Conservation (phyloP, 1,140 invertebrate species). For the Panulirus ornatus region DNA sequence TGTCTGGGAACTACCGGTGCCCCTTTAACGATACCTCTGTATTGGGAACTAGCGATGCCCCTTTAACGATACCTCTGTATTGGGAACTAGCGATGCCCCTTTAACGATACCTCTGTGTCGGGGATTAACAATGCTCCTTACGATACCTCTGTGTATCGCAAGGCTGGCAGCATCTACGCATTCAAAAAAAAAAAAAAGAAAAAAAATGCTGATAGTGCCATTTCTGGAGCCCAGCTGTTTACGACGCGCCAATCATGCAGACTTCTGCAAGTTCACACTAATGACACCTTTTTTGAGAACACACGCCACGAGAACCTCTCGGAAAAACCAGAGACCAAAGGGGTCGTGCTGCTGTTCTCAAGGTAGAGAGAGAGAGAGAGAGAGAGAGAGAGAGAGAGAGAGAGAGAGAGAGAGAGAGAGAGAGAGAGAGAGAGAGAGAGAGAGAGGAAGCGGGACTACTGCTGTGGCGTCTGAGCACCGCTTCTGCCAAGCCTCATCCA, state of each 20-base stretch:
- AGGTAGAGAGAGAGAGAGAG: no score
- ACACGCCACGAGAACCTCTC: neutral
- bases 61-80: no score
- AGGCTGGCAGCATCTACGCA: no score
- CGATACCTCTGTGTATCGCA: no score
- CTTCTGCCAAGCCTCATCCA: neutral
- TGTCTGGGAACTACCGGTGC: no score
- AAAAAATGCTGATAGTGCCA: neutral
- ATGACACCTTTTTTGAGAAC: neutral
- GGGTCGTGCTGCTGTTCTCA: no score
- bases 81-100: no score
- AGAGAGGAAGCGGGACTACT: neutral
- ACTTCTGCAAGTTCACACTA: neutral
- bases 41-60: no score
- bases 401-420: neutral
- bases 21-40: no score
- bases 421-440: neutral
- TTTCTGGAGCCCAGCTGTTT: no score
- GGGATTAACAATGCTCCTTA: no score
- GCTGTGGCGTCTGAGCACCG: neutral
- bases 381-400: slow-evolving; percentile 6
- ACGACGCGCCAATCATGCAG: neutral
- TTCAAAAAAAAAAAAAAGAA: neutral
- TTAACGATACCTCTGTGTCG: no score
- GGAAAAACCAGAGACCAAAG: neutral